Evolutionary conservation across 2,113 vertebrate species (phyloP).

Genomic region (Amphiprion ocellaris): DNA sequence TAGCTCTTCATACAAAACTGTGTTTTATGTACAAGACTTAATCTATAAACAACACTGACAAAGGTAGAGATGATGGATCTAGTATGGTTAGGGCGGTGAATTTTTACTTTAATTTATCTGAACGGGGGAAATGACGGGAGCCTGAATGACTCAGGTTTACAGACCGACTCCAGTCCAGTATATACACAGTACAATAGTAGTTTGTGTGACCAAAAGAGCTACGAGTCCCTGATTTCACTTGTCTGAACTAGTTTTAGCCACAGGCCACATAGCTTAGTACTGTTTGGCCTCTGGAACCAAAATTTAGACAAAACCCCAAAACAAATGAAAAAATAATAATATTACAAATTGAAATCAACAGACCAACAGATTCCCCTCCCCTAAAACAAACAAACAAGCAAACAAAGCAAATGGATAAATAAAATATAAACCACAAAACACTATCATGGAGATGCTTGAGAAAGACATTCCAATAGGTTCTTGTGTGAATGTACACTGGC

Average conservation of each 20-base stretch:
- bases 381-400: slow-evolving; percentile 56
- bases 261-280: slow-evolving; percentile 60
- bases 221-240: slow-evolving; percentile 86
- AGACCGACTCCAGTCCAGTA: slow-evolving; percentile 78
- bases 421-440: slow-evolving; percentile 67
- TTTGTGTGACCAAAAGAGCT: slow-evolving; percentile 83
- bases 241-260: slow-evolving; percentile 77
- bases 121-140: slow-evolving; percentile 59
- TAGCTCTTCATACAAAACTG: slow-evolving; percentile 99
- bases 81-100: slow-evolving; percentile 70
- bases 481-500: slow-evolving; percentile 67
- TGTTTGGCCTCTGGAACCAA: slow-evolving; percentile 64
- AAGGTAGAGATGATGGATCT: slow-evolving; percentile 73
- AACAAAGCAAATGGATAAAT: slow-evolving; percentile 63
- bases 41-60: slow-evolving; percentile 82
- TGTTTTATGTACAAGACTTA: slow-evolving; percentile 95
- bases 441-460: slow-evolving; percentile 60
- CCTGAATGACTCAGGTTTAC: slow-evolving; percentile 64
- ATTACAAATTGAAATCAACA: slow-evolving; percentile 40
- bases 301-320: slow-evolving; percentile 35
- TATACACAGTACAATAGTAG: slow-evolving; percentile 80
- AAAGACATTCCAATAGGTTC: slow-evolving; percentile 64
- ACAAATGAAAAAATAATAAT: slow-evolving; percentile 25
- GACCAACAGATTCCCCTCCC: slow-evolving; percentile 41
- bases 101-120: slow-evolving; percentile 63